Evolutionary conservation across 1,140 invertebrate species (phyloP), one percentile per base, ranked within the genome.

Genomic region (Drosophila littoralis): DNA sequence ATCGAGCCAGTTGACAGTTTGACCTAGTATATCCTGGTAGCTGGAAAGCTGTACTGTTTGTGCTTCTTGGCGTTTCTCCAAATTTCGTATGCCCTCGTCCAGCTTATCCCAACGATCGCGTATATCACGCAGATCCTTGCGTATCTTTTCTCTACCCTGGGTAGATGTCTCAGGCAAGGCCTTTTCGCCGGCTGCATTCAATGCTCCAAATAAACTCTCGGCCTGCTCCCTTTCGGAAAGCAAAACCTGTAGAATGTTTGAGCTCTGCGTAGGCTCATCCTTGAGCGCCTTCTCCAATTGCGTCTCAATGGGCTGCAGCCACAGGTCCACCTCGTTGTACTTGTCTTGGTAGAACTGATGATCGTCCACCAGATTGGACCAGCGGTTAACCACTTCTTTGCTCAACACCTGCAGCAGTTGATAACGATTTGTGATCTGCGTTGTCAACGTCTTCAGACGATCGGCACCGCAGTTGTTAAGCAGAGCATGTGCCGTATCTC

Each of bases 101-200:
- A 98, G 92, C 88, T 94, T 95, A 75, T 98, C 97, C 97, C 97
- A 98, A 88, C 96, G 93, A 85, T 97, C 97, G 89, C 96, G 94
- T 58, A 96, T 93, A 17, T 94, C 94, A 91, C 96, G 94, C 69
- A 98, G 93, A 80, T 98, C 96, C 73, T 96, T 95, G 8, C 98
- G 94, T 42, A 99, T 96, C 38, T 94, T 95, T 92, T 99, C 98
- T 66, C 98, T 94, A 9, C 98, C 98, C 81, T 95, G 94, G 28
- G 97, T 96, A 4, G 97, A 97, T 5, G 98, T 99, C 92, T 98
- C 97, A 0, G 97, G 97, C 71, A 97, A 95, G 28, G 98, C 94
- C 91, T 96, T 96, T 85, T 99, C 98, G 5, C 97, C 97, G 12
- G 96, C 93, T 6, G 95, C 93, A 5, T 95, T 95, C 1, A 98